Base-by-base conservation (phyloP, 2,797 vertebrate species). In the Lagorchestes hirsutus region DNA sequence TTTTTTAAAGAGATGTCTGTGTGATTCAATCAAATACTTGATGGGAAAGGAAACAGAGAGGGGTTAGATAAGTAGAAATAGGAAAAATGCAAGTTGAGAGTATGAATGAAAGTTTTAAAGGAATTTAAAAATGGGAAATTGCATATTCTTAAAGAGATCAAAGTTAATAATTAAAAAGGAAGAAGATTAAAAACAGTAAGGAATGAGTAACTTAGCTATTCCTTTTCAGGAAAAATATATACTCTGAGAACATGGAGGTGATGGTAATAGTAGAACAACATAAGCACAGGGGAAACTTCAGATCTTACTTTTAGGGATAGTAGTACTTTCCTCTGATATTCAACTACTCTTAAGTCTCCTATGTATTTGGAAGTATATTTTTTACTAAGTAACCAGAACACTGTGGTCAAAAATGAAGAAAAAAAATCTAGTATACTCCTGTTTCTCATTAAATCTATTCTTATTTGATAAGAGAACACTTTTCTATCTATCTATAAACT, bases 401-500 rank as follows among this genome's bases (percentile, higher is more conserved):
- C 5, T 90, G 0, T 74, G 22, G 0, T 95, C 28, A 54, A 27
- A 54, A 93, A 67, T n/a, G 34, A 97, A 92, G 67, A 34, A 97
- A 91, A 87, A 11, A 50, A 40, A 40, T 90, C 14, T 29, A 57
- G 2, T 93, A 4, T 59, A 11, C 0, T 93, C n/a, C 0, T 55
- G 2, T 96, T 96, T n/a, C 87, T 97, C 92, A 92, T 87, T 0
- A 11, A 96, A 95, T 93, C 9, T 91, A 92, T 59, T 74, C 13
- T 62, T 59, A 96, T 94, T 92, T 96, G 58, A 92, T 94, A 46
- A 91, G n/a, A 87, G 50, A 95, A 54, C 55, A 29, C 0, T 93
- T 34, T 90, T 97, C 54, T 59, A 14, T 11, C 67, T 46, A 46
- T 46, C 46, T 46, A 46, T 46, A 96, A 93, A 27, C 8, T 5